phyloP scores from a whole-genome alignment of 2,888 invertebrate species.

The Macaria notata region DNA sequence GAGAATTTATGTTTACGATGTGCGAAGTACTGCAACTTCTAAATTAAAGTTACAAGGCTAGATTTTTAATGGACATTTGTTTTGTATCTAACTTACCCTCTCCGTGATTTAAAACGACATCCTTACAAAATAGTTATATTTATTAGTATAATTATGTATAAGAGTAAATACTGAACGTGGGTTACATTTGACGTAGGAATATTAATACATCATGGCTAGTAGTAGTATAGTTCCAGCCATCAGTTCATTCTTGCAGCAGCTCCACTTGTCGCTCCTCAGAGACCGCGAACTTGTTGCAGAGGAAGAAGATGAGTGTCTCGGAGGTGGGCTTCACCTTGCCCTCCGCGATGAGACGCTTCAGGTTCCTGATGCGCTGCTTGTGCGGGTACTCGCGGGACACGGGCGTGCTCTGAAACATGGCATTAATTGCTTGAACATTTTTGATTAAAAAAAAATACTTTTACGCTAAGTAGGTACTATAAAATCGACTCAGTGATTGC shows the following conservation, averaged over 20 bases:
- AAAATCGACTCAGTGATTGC: not conserved
- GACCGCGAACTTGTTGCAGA: constrained; percentile 77
- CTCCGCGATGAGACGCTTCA: constrained; percentile 71
- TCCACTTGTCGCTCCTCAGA: constrained; percentile 62
- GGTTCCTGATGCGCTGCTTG: constrained; percentile 83
- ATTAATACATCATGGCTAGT: constrained; percentile 14
- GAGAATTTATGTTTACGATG: constrained; percentile 41
- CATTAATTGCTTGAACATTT: constrained; percentile 4
- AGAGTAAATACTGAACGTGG: constrained; percentile 22
- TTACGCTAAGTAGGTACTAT: not conserved
- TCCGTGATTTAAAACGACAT: constrained; percentile 10
- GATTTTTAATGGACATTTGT: constrained; percentile 60
- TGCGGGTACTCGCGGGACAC: constrained; percentile 80
- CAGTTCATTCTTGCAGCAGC: constrained; percentile 4
- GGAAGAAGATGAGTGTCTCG: constrained; percentile 76
- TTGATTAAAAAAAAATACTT: not conserved
- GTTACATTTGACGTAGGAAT: constrained; percentile 26
- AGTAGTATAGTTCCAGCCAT: not conserved
- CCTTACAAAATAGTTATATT: constrained; percentile 26
- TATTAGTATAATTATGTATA: constrained; percentile 29
- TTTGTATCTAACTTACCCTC: constrained; percentile 53
- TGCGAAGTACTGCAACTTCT: constrained; percentile 34
- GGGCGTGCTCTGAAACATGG: constrained; percentile 39
- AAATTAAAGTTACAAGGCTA: constrained; percentile 65
- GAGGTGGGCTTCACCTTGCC: constrained; percentile 75